A percentile compares a stretch with the other conserved stretches of the same genome.
Evolutionary conservation across 1,140 invertebrate species (phyloP).

Genomic region (Anoplophora glabripennis): DNA sequence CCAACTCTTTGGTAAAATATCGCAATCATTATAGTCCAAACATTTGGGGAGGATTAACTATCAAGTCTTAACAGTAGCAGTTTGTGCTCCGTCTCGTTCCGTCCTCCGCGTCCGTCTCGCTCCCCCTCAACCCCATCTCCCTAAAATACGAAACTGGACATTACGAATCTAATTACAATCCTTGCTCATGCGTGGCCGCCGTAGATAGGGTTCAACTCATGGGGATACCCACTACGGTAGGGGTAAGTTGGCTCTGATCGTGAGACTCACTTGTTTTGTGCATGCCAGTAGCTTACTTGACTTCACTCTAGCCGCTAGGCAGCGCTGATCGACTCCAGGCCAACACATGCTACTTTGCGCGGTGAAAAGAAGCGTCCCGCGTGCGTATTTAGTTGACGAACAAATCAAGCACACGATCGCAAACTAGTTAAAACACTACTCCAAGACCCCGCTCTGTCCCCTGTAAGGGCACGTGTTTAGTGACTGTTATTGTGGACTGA

Average conservation of each 20-base stretch:
- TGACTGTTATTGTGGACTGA: too few species aligned
- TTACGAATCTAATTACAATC: conserved; percentile 52
- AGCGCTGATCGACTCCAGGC: conserved; percentile 15
- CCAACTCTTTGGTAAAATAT: conserved; percentile 15
- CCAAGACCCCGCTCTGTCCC: neutral
- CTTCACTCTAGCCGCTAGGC: conserved; percentile 21
- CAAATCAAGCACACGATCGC: neutral
- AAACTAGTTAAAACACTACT: neutral
- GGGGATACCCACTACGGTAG: conserved; percentile 34
- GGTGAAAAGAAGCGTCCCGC: neutral
- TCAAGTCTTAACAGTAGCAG: conserved; percentile 33
- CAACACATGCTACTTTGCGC: conserved; percentile 17
- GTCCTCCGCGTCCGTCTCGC: conserved; percentile 1
- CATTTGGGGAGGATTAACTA: conserved; percentile 31
- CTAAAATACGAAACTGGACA: conserved; percentile 50
- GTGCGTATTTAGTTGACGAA: neutral
- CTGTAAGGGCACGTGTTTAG: too few species aligned
- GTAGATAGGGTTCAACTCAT: conserved; percentile 32
- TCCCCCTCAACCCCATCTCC: conserved; percentile 24
- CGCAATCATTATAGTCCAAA: conserved; percentile 20
- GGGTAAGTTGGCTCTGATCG: conserved; percentile 35
- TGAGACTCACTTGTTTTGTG: conserved; percentile 33
- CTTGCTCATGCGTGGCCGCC: conserved; percentile 49
- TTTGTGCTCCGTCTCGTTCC: conserved; percentile 11
- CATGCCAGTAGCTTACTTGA: conserved; percentile 33